Conservation (phyloP, 2,113 vertebrate genomes). For the Turnix velox region DNA sequence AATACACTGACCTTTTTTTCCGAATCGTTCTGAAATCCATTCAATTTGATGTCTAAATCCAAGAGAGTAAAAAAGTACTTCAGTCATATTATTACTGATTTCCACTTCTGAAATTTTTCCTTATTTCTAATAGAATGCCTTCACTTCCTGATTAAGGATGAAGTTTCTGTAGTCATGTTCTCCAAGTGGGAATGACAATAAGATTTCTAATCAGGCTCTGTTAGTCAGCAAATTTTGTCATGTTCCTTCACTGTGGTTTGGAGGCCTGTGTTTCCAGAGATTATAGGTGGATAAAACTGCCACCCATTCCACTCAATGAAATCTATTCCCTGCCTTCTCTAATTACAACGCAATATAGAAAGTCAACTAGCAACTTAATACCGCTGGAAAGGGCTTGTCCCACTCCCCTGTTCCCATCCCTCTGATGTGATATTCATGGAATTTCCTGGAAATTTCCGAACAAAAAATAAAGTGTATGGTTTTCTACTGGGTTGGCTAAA, state of each 20-base stretch:
- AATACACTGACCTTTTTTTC: constrained; percentile 60
- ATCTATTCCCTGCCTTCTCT: background rate
- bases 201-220: background rate
- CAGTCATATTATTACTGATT: background rate
- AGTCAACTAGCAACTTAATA: background rate
- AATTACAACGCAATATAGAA: background rate
- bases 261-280: background rate
- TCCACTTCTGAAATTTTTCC: background rate
- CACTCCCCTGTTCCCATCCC: background rate
- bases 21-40: constrained; percentile 23
- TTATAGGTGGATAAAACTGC: background rate
- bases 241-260: background rate
- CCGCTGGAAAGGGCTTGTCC: background rate
- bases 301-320: background rate
- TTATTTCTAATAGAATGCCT: background rate
- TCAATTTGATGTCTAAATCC: constrained; percentile 19
- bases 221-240: background rate
- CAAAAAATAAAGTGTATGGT: background rate
- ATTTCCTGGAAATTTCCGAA: background rate
- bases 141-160: background rate
- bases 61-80: constrained; percentile 23
- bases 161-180: background rate
- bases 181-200: background rate
- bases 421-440: background rate
- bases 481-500: background rate